Evolutionary conservation across 2,113 vertebrate species (phyloP).

Genomic region (Indicator maculatus): DNA sequence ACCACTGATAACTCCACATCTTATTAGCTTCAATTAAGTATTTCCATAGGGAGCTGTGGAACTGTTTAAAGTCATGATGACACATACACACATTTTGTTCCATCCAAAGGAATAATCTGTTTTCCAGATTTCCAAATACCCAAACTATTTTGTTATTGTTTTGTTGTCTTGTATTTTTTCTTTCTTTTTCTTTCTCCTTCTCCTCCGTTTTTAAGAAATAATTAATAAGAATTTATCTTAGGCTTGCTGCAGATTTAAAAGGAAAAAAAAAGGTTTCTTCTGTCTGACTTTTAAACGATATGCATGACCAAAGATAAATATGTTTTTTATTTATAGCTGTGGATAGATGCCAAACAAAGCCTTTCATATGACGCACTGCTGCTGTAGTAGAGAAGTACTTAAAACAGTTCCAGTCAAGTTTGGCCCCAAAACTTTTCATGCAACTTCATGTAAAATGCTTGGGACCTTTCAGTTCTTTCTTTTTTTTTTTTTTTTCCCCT

Average conservation of each 20-base stretch:
- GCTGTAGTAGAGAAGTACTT: slow-evolving; percentile 35
- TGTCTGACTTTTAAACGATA: slow-evolving; percentile 37
- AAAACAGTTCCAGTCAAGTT: slow-evolving; percentile 52
- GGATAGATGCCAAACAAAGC: slow-evolving; percentile 47
- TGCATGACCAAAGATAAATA: slow-evolving; percentile 58
- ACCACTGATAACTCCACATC: slow-evolving; percentile 78
- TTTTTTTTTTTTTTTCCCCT: background rate
- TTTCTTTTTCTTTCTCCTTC: slow-evolving; percentile 30
- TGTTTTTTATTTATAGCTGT: slow-evolving; percentile 64
- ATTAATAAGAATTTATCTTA: slow-evolving; percentile 76
- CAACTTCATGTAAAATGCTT: background rate
- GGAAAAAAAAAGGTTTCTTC: slow-evolving; percentile 1
- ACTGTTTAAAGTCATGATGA: slow-evolving; percentile 69
- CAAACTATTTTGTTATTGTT: slow-evolving; percentile 64
- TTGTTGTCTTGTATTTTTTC: background rate
- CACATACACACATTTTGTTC: slow-evolving; percentile 70
- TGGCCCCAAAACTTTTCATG: slow-evolving; percentile 22
- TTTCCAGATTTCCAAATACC: slow-evolving; percentile 62
- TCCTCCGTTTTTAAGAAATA: slow-evolving; percentile 69
- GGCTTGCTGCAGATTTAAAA: slow-evolving; percentile 59
- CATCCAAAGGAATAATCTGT: slow-evolving; percentile 60
- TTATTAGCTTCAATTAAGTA: slow-evolving; percentile 85
- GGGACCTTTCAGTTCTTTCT: background rate
- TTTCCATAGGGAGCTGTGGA: slow-evolving; percentile 78
- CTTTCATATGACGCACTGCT: slow-evolving; percentile 47